phyloP scores from a whole-genome alignment of 2,113 vertebrate species.

The Lipophrys pholis region DNA sequence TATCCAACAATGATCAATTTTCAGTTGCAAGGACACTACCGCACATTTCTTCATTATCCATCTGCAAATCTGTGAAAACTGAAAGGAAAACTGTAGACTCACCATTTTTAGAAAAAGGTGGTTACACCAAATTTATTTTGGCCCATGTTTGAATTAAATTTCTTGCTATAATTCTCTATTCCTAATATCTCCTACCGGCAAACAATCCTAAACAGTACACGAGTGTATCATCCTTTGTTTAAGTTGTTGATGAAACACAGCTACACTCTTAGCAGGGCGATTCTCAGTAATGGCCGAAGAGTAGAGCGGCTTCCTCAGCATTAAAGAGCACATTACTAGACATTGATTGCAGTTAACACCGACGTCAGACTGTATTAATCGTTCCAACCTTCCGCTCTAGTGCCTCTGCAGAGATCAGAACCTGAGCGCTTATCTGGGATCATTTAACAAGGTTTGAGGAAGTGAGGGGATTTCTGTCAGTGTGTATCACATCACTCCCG shows the following conservation, averaged over 20 bases:
- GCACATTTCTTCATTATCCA: neutral
- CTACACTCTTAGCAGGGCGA: conserved; percentile 28
- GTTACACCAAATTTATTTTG: conserved; percentile 35
- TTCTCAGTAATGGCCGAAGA: conserved; percentile 33
- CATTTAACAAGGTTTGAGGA: conserved; percentile 67
- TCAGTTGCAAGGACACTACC: neutral
- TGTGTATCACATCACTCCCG: conserved; percentile 50
- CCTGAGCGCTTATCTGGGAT: conserved; percentile 56
- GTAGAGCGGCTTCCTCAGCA: conserved; percentile 51
- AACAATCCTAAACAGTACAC: conserved; percentile 16
- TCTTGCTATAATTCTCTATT: conserved; percentile 14
- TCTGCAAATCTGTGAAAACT: neutral
- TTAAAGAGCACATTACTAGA: conserved; percentile 76
- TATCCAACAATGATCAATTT: neutral
- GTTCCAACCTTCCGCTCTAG: conserved; percentile 61
- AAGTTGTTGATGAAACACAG: conserved; percentile 33
- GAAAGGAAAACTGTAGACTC: neutral
- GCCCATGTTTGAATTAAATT: conserved; percentile 41
- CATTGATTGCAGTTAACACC: conserved; percentile 78
- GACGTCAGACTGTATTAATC: conserved; percentile 71
- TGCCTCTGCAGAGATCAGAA: conserved; percentile 55
- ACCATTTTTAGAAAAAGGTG: conserved; percentile 15
- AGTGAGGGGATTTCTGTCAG: conserved; percentile 65
- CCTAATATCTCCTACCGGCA: neutral
- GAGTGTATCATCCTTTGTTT: conserved; percentile 13